These are phyloP conservation scores for Myathropa florea DNA, from an alignment of 2,888 invertebrate species.

Conservation along the genomic window DNA sequence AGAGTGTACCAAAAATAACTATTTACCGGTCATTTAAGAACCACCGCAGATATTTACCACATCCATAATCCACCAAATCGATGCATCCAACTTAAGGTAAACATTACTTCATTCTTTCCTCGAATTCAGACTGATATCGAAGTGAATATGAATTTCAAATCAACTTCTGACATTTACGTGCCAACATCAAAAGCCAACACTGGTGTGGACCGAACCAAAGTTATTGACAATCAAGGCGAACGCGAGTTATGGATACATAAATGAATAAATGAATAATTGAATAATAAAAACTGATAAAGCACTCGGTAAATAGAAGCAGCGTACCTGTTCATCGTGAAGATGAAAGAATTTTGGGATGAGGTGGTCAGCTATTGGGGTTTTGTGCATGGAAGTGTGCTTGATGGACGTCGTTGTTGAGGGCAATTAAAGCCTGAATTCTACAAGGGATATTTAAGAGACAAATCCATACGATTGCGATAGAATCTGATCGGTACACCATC, in stretches of 20 bases:
- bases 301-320: not conserved
- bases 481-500: too few species aligned
- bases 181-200: not conserved
- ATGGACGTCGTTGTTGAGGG: too few species aligned
- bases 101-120: not conserved
- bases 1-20: too few species aligned
- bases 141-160: not conserved
- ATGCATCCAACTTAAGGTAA: too few species aligned
- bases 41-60: too few species aligned
- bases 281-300: not conserved
- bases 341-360: not conserved
- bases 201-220: not conserved
- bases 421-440: too few species aligned
- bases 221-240: not conserved
- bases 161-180: not conserved
- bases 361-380: not conserved
- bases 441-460: too few species aligned
- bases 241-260: not conserved
- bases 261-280: conserved; percentile 4
- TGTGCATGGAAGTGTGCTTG: not conserved
- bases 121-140: not conserved
- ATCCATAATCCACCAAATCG: too few species aligned
- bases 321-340: not conserved
- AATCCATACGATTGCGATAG: too few species aligned
- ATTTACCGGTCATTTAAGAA: too few species aligned